Evolutionary conservation across 1,140 invertebrate species (phyloP), one percentile per base, ranked within the genome.

Genomic region (Diorhabda elongata): DNA sequence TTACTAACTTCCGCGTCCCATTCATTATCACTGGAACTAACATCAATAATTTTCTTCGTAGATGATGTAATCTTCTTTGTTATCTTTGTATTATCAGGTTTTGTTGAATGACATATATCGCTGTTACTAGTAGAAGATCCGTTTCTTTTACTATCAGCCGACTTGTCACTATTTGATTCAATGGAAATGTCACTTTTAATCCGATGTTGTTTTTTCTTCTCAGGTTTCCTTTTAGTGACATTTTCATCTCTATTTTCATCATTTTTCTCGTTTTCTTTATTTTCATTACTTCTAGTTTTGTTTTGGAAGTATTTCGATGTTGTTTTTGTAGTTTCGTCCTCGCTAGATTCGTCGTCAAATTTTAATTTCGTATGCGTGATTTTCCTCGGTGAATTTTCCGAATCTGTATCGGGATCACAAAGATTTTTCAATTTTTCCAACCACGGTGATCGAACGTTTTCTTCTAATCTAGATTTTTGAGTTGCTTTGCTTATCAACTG

Each of bases 391-490:
- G 62, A 61, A 64, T 44, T 61, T 45, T 72, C 45, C 0, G 42
- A 58, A 60, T 70, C 68, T 42, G 66, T 74, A 41, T 76, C 74
- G 43, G 75, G 69, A 71, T 77, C 75, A 73, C 75, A 75, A 3
- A 78, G 61, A 58, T 68, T 66, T 61, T 75, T 73, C 3, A 77
- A 63, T 67, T 65, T 70, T 9, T 72, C 42, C 6, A 70, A 63
- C 67, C 61, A 74, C 61, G 72, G 73, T 8, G 74, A 75, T 43
- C 72, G 47, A n/a, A 66, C 58, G 42, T 57, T 62, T 72, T 64
- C 43, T 68, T 70, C 61, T 68, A 75, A 42, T 56, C 64, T 71
- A 59, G 70, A 68, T 57, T 70, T 58, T n/a, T 74, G 69, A 62
- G 71, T 62, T 26, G 42, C 62, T 66, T 71, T 71, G 41, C 76